Base-by-base conservation (phyloP, 2,888 invertebrate species). In the Tupiocoris notatus region DNA sequence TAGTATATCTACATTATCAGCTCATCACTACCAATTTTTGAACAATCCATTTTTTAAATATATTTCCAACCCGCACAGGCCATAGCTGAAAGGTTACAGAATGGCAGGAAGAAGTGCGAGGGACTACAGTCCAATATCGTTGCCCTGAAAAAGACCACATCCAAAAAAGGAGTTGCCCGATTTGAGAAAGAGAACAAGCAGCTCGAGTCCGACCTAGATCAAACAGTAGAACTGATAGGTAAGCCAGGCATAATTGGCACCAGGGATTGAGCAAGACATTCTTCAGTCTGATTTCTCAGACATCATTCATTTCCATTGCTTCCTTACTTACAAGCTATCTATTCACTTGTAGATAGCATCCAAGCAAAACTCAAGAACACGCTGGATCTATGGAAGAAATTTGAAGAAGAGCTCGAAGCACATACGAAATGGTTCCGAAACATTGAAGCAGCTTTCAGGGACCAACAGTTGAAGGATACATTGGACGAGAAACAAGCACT, bases 401-500 rank as follows among this genome's bases (percentile, higher is more conserved):
- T 96, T 84, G 96, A 97, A 83, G 87, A 88, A 62, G 89, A 90
- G 25, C 87, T 95, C 61, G 94, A 95, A 79, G 87, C 88, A 22
- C 89, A 95, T 39, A 92, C 92, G 12, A 91, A 91, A 81, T 96
- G 96, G 96, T 90, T 96, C 80, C 91, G 93, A 82, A 87, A 89
- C 24, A 90, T 91, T 83, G 96, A 97, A 86, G 88, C 90, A 7
- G 89, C 91, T 75, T 92, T 96, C 83, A 89, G 95, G 71, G 94
- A 96, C 81, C 95, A 95, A 83, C 91, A 91, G 79, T 86, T 95
- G 1, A 91, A 93, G 83, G 91, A 92, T 0, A 91, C 91, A 0
- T 84, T 95, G 20, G 86, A 89, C 66, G 95, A 95, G 81, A 98
- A 97, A 84, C 73, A 91, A 81, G 86, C 87, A 23, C 91, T 93